phyloP scores from a whole-genome alignment of 1,140 invertebrate genomes.

The Ceratosolen fusciceps region DNA sequence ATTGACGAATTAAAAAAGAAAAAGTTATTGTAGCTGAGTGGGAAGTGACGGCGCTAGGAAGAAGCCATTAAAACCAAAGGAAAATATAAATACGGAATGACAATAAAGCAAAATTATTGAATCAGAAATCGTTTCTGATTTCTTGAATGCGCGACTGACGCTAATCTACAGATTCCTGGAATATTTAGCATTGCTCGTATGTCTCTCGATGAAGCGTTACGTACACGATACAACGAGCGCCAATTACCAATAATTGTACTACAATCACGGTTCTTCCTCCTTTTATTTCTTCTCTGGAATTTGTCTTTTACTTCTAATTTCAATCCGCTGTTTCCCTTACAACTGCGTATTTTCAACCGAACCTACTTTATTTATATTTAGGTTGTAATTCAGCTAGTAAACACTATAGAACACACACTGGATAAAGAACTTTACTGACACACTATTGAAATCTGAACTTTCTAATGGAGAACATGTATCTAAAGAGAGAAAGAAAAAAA shows the following conservation, averaged over 20 bases:
- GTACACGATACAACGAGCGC: background rate
- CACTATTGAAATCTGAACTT: too few species aligned
- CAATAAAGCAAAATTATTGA: constrained; percentile 26
- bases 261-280: background rate
- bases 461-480: too few species aligned
- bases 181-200: background rate
- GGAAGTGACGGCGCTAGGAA: background rate
- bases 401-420: too few species aligned
- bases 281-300: background rate
- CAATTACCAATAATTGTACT: background rate
- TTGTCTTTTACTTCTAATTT: background rate
- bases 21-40: background rate
- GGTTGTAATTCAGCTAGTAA: too few species aligned
- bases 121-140: constrained; percentile 13
- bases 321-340: background rate
- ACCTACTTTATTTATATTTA: too few species aligned
- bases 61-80: background rate
- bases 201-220: background rate
- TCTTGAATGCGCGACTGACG: background rate
- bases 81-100: constrained; percentile 10
- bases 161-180: constrained; percentile 21
- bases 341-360: too few species aligned
- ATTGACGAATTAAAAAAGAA: background rate
- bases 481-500: background rate
- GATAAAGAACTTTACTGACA: too few species aligned